Conservation (phyloP, 1,140 invertebrate species). For the Ctenoplectra terminalis region DNA sequence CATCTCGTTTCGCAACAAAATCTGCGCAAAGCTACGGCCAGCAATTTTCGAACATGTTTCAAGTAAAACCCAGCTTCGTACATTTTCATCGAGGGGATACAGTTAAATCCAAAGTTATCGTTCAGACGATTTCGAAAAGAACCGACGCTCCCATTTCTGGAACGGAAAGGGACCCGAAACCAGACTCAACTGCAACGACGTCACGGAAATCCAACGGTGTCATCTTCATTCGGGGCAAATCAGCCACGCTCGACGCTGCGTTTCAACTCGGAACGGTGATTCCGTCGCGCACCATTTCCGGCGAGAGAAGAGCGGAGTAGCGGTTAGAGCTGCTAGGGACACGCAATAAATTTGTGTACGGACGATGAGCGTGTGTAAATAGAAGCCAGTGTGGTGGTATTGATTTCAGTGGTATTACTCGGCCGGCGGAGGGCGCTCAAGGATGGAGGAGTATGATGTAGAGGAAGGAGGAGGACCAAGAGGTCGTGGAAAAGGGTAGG, state of each 20-base stretch:
- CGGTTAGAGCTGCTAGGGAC: conserved; percentile 58
- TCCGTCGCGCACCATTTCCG: conserved; percentile 50
- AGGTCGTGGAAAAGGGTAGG: not conserved
- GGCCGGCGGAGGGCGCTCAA: conserved; percentile 64
- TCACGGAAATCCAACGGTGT: too few species aligned
- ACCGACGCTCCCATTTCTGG: too few species aligned
- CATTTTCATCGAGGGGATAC: not conserved
- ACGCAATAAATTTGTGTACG: conserved; percentile 77
- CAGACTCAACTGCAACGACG: too few species aligned
- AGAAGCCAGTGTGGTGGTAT: conserved; percentile 75
- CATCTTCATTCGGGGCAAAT: too few species aligned
- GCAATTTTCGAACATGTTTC: not conserved
- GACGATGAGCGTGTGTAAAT: conserved; percentile 75
- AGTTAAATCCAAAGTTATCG: not conserved
- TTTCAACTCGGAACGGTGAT: too few species aligned
- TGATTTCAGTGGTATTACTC: conserved; percentile 77
- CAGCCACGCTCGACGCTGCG: not conserved
- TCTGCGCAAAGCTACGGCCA: not conserved
- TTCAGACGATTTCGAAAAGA: not conserved
- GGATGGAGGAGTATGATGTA: conserved; percentile 41
- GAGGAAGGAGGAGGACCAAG: conserved; percentile 30
- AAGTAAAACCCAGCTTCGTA: not conserved
- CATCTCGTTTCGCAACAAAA: not conserved
- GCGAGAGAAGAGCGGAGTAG: conserved; percentile 32
- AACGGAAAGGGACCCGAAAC: too few species aligned